phyloP scores from a whole-genome alignment of 2,797 vertebrate species.

The Otolemur crassicaudatus region DNA sequence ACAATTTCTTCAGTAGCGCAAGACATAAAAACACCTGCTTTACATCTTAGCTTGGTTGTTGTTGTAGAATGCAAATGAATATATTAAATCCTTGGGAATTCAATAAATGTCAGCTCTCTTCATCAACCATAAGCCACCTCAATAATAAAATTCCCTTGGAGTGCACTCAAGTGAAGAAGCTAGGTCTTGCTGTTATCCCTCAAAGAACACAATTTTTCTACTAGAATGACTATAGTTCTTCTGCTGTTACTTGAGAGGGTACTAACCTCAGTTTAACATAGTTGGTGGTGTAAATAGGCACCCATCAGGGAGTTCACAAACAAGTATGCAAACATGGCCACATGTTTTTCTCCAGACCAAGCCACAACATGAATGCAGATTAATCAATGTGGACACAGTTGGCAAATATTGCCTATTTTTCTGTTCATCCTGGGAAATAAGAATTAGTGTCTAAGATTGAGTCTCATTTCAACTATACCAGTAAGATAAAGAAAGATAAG shows the following conservation, averaged over 20 bases:
- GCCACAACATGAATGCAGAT: constrained; percentile 79
- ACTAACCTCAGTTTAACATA: constrained; percentile 79
- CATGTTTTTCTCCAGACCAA: constrained; percentile 66
- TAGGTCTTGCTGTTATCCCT: constrained; percentile 47
- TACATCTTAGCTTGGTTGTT: neutral
- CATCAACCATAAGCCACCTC: neutral
- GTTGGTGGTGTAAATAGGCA: constrained; percentile 79
- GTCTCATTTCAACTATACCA: neutral
- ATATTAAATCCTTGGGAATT: constrained; percentile 51
- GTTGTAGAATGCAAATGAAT: constrained; percentile 34
- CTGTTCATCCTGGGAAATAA: constrained; percentile 67
- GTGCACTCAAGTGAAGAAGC: constrained; percentile 50
- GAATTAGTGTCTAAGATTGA: constrained; percentile 70
- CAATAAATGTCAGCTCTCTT: constrained; percentile 27
- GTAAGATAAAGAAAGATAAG: constrained; percentile 30
- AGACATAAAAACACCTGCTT: constrained; percentile 33
- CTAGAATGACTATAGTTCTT: constrained; percentile 75
- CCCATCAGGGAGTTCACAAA: constrained; percentile 75
- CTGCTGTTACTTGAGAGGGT: constrained; percentile 79
- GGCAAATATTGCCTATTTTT: constrained; percentile 77
- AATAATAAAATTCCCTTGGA: constrained; percentile 17
- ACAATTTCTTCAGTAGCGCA: neutral
- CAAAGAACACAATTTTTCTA: constrained; percentile 29
- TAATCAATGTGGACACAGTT: constrained; percentile 80
- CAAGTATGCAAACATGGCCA: constrained; percentile 86